Percentiles rank a stretch among this genome's conserved stretches.
These are phyloP conservation scores for Electrona antarctica DNA, from an alignment of 2,113 vertebrate genomes.

Conservation along the genomic window DNA sequence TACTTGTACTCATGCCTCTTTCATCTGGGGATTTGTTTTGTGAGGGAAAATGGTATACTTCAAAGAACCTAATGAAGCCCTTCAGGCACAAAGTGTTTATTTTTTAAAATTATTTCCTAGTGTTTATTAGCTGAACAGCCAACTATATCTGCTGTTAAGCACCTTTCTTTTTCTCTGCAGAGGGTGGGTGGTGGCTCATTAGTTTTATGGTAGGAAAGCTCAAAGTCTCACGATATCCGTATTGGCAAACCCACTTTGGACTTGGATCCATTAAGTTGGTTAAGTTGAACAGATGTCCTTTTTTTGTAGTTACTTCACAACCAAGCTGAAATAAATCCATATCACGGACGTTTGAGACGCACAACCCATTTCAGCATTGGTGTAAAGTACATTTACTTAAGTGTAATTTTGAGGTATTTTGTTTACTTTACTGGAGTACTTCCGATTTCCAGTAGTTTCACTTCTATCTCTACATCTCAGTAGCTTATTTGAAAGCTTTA, in stretches of 20 bases:
- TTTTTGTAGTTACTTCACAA: too few relatives aligned
- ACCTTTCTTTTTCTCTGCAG: neutral
- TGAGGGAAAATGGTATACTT: slow-evolving; percentile 1
- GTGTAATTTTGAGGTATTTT: too few relatives aligned
- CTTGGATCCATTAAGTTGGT: neutral
- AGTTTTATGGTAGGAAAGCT: neutral
- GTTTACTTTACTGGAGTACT: too few relatives aligned
- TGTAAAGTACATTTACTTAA: too few relatives aligned
- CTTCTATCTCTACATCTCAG: too few relatives aligned
- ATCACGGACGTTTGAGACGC: too few relatives aligned
- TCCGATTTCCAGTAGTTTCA: too few relatives aligned
- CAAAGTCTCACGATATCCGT: too few relatives aligned
- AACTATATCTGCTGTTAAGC: neutral
- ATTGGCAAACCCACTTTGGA: neutral
- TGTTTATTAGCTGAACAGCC: neutral
- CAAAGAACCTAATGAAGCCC: neutral
- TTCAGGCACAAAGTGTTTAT: neutral
- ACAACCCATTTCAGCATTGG: too few relatives aligned
- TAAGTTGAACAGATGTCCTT: neutral
- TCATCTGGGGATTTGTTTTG: slow-evolving; percentile 4
- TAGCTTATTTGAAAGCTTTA: too few relatives aligned
- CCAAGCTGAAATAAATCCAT: too few relatives aligned
- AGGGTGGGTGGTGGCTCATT: neutral
- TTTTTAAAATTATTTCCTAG: neutral
- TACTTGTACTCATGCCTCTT: neutral